Evolutionary conservation across 2,888 invertebrate genomes (phyloP).

Genomic region (Aethes cnicana): DNA sequence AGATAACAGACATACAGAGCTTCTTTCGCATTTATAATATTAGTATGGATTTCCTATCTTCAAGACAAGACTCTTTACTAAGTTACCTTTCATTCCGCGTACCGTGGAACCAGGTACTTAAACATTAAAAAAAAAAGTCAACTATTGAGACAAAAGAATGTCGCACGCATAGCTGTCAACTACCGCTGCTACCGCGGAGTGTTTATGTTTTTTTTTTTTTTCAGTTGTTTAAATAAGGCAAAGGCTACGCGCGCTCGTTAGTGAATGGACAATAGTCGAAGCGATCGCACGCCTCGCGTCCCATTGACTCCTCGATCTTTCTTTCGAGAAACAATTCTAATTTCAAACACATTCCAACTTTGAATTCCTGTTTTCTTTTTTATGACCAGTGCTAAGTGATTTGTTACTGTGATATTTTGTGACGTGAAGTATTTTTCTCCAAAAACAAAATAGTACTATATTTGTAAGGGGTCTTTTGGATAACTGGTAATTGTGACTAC

Average conservation of each 20-base stretch:
- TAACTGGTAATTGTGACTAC: too few species aligned
- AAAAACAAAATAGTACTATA: too few species aligned
- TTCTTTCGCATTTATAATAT: too few species aligned
- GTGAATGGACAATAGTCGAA: constrained; percentile 32
- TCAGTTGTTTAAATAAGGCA: constrained; percentile 25
- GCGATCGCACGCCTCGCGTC: constrained; percentile 25
- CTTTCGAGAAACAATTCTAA: constrained; percentile 6
- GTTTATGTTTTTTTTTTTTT: constrained; percentile 35
- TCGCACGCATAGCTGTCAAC: constrained; percentile 14
- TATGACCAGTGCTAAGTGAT: background rate
- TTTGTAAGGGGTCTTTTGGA: too few species aligned
- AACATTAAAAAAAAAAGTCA: background rate
- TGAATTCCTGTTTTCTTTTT: background rate
- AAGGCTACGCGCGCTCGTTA: constrained; percentile 21
- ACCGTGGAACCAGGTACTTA: too few species aligned
- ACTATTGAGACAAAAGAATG: constrained; percentile 15
- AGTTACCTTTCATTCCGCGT: too few species aligned
- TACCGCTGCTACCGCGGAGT: constrained; percentile 4
- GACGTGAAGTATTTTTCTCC: background rate
- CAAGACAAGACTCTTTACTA: too few species aligned
- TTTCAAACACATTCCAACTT: background rate
- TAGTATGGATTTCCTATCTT: too few species aligned
- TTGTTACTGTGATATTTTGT: constrained; percentile 5
- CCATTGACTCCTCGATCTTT: constrained; percentile 9
- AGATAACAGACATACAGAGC: too few species aligned